Evolutionary conservation across 92 coral and sea anemone genomes (phyloP), one percentile per base, ranked within the genome.

Genomic region (Porites evermanni): DNA sequence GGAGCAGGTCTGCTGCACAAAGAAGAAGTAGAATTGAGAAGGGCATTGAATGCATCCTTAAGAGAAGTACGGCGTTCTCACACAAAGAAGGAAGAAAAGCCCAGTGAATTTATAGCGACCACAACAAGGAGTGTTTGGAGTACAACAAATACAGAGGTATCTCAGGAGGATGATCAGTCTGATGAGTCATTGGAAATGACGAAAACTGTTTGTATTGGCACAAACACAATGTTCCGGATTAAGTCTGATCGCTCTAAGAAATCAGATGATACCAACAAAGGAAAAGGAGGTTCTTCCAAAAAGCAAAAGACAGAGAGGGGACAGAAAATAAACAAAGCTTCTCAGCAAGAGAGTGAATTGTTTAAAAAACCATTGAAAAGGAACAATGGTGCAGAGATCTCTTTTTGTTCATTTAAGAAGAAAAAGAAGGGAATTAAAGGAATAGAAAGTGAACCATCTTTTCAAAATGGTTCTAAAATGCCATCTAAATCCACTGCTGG

Each of bases 21-120:
- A 76, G 99, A 97, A 66, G 99, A 97, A 84, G 74, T 95, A 2
- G 97, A 97, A 1, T 79, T 97, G 68, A 85, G 98, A 50, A 86
- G 93, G 61, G 99, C 99, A 1, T 85, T 97, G n/a, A 90, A 95
- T 77, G 99, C 98, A 7, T 97, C 99, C 50, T 75, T 97, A 63
- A 80, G 58, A 14, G 92, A 90, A 56, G 84, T 92, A 54, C 92
- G 91, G 72, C 88, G 78, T 74, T 64, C 53, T 8, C 72, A 73
- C 19, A 14, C 19, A 14, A 64, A 64, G 56, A 77, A 60, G 32
- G 13, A 77, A 17, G 56, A 16, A 47, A 26, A 29, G 13, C 70
- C 69, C 3, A 1, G 0, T 44, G 69, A 61, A 29, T 23, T 64
- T 53, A 18, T 53, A 4, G 13, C 47, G 3, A 38, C 24, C 1